Percentiles rank a stretch among this genome's conserved stretches.
phyloP scores from a whole-genome alignment of 2,888 invertebrate species.

The Cheilosia scutellata region DNA sequence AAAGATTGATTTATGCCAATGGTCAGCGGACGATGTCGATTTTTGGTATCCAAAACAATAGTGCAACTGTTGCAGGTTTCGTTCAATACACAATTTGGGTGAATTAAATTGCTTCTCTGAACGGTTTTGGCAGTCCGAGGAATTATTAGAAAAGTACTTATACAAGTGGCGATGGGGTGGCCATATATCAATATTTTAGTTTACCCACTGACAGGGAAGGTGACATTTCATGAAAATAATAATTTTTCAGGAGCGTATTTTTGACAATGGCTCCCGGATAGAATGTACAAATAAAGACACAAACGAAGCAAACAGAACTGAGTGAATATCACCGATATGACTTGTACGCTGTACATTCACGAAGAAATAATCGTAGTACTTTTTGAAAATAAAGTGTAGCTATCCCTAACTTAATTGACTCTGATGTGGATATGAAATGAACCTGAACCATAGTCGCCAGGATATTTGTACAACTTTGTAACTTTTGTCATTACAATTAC shows the following conservation, averaged over 20 bases:
- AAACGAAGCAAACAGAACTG: no score
- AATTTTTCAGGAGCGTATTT: background rate
- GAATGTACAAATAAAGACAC: no score
- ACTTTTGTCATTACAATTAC: background rate
- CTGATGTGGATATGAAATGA: no score
- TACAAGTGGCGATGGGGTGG: background rate
- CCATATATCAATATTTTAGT: slow-evolving; percentile 21
- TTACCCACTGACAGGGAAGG: background rate
- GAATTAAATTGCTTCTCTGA: slow-evolving; percentile 42
- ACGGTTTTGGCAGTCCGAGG: slow-evolving; percentile 45
- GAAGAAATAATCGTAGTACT: no score
- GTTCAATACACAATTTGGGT: slow-evolving; percentile 14
- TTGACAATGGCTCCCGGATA: no score
- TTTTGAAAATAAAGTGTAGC: no score
- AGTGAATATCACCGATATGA: no score
- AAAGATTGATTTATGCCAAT: slow-evolving; percentile 65
- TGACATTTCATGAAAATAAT: slow-evolving; percentile 30
- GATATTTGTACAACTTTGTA: background rate
- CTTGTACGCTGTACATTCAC: no score
- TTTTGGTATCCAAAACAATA: slow-evolving; percentile 11
- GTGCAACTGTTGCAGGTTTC: slow-evolving; percentile 63
- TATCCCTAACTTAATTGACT: no score
- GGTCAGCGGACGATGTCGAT: slow-evolving; percentile 11
- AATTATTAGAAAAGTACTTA: slow-evolving; percentile 36
- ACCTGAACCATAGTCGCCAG: no score